Conservation (phyloP, 2,888 invertebrate species). For the Operophtera brumata region DNA sequence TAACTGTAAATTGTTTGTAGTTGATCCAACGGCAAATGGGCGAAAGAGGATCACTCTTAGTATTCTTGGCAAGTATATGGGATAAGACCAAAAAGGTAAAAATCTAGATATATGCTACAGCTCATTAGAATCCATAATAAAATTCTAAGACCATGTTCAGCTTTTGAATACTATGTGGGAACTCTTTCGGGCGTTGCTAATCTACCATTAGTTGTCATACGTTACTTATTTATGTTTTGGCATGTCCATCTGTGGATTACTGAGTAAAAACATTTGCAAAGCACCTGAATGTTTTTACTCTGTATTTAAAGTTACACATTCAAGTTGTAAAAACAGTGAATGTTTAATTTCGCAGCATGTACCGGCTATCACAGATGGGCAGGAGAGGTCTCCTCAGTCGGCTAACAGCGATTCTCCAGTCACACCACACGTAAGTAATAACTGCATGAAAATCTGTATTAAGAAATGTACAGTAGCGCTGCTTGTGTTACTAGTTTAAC, state of each 20-base stretch:
- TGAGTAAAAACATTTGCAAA: neutral
- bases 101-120: conserved; percentile 27
- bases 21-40: conserved; percentile 73
- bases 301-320: neutral
- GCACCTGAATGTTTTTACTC: neutral
- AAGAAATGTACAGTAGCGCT: no score
- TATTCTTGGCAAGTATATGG: conserved; percentile 71
- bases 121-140: conserved; percentile 49
- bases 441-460: neutral
- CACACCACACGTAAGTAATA: conserved; percentile 59
- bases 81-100: conserved; percentile 67
- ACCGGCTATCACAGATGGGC: conserved; percentile 74
- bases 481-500: no score
- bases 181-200: conserved; percentile 56
- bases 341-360: conserved; percentile 58
- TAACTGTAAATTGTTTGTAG: conserved; percentile 61
- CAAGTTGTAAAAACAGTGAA: neutral
- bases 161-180: conserved; percentile 56
- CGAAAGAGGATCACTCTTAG: conserved; percentile 76
- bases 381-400: conserved; percentile 62
- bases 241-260: neutral
- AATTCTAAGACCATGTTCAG: conserved; percentile 18
- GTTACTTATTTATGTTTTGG: conserved; percentile 1
- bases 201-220: conserved; percentile 23
- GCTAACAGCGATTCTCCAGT: conserved; percentile 60